Evolutionary conservation across 2,888 invertebrate species (phyloP).

Genomic region (Lasioglossum oenotherae): DNA sequence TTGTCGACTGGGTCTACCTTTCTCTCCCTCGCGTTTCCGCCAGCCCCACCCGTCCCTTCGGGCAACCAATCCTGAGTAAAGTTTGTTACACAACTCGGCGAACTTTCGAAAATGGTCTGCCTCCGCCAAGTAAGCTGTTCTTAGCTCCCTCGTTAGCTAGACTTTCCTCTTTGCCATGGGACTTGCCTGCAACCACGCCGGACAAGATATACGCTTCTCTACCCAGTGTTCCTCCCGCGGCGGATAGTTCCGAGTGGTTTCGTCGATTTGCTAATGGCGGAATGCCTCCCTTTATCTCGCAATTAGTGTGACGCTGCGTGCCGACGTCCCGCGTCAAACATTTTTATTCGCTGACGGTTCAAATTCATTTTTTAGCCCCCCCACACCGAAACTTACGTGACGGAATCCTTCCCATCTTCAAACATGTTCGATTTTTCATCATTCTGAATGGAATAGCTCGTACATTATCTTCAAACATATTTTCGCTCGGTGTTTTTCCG

Average conservation of each 20-base stretch:
- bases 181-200: slow-evolving; percentile 72
- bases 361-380: not conserved
- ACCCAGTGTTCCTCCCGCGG: slow-evolving; percentile 19
- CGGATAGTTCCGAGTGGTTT: slow-evolving; percentile 18
- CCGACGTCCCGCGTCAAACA: not conserved
- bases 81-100: slow-evolving; percentile 84
- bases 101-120: slow-evolving; percentile 81
- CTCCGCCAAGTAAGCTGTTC: slow-evolving; percentile 78
- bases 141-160: slow-evolving; percentile 75
- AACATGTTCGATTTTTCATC: not conserved
- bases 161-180: slow-evolving; percentile 73
- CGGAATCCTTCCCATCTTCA: not conserved
- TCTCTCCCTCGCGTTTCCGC: slow-evolving; percentile 62
- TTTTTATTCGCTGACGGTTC: not conserved
- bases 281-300: slow-evolving; percentile 9
- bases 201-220: slow-evolving; percentile 49
- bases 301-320: not conserved
- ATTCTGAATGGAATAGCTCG: not conserved
- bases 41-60: slow-evolving; percentile 79
- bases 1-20: slow-evolving; percentile 6
- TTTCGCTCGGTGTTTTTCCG: not conserved
- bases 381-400: not conserved
- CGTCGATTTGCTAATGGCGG: slow-evolving; percentile 15
- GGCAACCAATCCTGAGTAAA: slow-evolving; percentile 84
- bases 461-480: not conserved